phyloP scores from a whole-genome alignment of 2,113 vertebrate genomes.

The Nyctereutes procyonoides region DNA sequence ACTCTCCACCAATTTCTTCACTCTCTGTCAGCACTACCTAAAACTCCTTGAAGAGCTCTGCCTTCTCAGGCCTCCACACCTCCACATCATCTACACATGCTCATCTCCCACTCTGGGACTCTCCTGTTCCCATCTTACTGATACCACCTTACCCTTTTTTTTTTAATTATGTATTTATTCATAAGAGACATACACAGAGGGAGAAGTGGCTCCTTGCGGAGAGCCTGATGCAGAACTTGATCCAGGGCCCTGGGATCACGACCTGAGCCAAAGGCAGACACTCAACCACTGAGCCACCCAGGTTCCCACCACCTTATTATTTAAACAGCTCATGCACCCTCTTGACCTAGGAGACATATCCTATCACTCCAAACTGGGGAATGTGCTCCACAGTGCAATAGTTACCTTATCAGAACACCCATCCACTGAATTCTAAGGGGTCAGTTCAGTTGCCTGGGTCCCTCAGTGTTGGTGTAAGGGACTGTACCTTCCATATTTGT shows the following conservation, averaged over 20 bases:
- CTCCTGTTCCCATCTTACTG: background rate
- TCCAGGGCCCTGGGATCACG: too few relatives aligned
- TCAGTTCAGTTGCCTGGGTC: background rate
- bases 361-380: background rate
- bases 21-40: background rate
- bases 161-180: too few relatives aligned
- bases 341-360: background rate
- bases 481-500: background rate
- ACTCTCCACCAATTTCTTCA: background rate
- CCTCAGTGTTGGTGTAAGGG: background rate
- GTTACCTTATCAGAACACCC: background rate
- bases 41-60: background rate
- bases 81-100: rapidly evolving
- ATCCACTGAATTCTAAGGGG: background rate
- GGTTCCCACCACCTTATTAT: background rate
- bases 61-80: background rate
- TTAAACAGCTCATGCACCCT: rapidly evolving
- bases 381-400: rapidly evolving
- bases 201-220: too few relatives aligned
- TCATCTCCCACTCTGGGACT: background rate
- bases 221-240: too few relatives aligned
- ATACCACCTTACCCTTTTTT: background rate
- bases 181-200: too few relatives aligned
- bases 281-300: too few relatives aligned
- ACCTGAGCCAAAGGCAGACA: too few relatives aligned